These are phyloP conservation scores for Mionectes olivaceus DNA, from an alignment of 2,797 vertebrate genomes.

Conservation along the genomic window DNA sequence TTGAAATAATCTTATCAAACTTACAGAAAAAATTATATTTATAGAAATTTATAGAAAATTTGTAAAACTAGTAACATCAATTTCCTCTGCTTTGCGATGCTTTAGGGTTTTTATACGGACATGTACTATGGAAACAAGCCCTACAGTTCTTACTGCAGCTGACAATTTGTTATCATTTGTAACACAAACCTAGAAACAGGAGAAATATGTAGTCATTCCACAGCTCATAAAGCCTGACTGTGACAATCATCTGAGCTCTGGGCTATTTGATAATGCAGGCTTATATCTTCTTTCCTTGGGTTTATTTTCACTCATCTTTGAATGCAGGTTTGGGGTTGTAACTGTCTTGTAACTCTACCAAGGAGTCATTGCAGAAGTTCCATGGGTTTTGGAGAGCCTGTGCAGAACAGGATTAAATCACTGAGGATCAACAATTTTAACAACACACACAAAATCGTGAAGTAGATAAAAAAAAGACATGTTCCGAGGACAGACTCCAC, in stretches of 20 bases:
- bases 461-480: neutral
- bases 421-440: neutral
- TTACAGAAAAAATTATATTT: neutral
- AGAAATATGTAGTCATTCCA: neutral
- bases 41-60: neutral
- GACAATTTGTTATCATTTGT: neutral
- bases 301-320: neutral
- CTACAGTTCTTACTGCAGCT: neutral
- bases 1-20: neutral
- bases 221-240: neutral
- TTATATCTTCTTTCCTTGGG: neutral
- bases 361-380: neutral
- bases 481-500: neutral
- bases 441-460: fast-evolving
- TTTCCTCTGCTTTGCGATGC: neutral
- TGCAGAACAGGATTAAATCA: neutral
- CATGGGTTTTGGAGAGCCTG: neutral
- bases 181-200: neutral
- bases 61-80: neutral
- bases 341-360: neutral
- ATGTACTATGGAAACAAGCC: neutral
- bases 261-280: neutral
- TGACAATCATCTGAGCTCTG: slow-evolving; percentile 15
- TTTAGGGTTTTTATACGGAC: neutral
- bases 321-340: neutral